Evolutionary conservation across 2,888 invertebrate species (phyloP), one percentile per base, ranked within the genome.

Genomic region (Choreutis nemorana): DNA sequence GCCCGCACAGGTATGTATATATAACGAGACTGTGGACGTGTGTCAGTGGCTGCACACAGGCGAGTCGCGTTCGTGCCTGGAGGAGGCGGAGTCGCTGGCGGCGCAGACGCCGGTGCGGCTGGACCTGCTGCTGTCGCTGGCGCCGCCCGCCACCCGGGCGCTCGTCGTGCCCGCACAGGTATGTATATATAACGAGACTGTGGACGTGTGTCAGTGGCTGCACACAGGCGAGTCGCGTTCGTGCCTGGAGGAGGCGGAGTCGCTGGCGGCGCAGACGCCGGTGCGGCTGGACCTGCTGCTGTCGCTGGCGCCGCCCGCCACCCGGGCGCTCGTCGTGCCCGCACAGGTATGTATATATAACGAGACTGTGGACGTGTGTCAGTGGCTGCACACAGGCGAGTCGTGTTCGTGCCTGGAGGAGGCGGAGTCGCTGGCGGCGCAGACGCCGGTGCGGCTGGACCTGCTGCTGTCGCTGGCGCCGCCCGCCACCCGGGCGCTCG

Each of bases 31-130:
- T n/a, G n/a, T n/a, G n/a, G n/a, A n/a, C n/a, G n/a, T n/a, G n/a
- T n/a, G n/a, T n/a, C n/a, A n/a, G n/a, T 99, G 98, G 98, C 91
- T 98, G 36, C 97, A 98, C 63, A 85, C 87, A 46, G 89, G 88
- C 1, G 92, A 90, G 51, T 85, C 86, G 39, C 85, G 87, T 18
- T 89, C 88, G 23, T 94, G 95, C 62, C 75, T 94, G 36, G 90
- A 91, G 42, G 83, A 91, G 48, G 91, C 95, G 1, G 93, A 94
- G 63, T 89, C 91, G 45, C 64, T 95, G 40, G 94, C 95, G 13
- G 92, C 91, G 45, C 90, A 94, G 66, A 94, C 94, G 2, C 94
- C 95, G 0, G 94, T 94, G 23, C 82, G 94, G 23, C 80, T 95
- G 15, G 95, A 95, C 68, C 81, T 95, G 33, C 77, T 96, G 40